Evolutionary conservation across 2,888 invertebrate species (phyloP).

Genomic region (Lasioglossum oenotherae): DNA sequence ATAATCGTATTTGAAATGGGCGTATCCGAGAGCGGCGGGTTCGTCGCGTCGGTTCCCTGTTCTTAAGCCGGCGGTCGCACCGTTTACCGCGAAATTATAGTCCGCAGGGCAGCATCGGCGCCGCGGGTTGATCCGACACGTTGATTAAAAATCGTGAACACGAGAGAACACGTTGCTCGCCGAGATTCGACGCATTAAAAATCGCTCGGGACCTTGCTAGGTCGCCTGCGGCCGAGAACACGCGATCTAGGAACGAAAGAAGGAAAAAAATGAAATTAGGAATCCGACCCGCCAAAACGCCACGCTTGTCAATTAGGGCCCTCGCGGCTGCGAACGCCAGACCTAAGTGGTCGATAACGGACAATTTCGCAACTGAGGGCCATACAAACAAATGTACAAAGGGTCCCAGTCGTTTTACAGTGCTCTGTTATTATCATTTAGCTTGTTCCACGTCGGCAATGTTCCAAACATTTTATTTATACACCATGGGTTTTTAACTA

Average conservation of each 20-base stretch:
- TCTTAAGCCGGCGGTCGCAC: slow-evolving; percentile 56
- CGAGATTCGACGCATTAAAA: slow-evolving; percentile 8
- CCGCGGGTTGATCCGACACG: slow-evolving; percentile 60
- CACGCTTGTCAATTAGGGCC: neutral
- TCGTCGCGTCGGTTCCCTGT: slow-evolving; percentile 56
- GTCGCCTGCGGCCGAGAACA: neutral
- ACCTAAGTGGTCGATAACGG: neutral
- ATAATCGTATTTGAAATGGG: slow-evolving; percentile 65
- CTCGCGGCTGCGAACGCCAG: neutral
- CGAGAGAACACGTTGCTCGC: slow-evolving; percentile 25
- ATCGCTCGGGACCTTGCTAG: neutral
- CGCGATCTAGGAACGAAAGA: neutral
- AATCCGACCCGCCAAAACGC: neutral
- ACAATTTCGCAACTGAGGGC: neutral
- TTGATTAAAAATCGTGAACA: slow-evolving; percentile 66
- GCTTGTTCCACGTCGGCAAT: too few relatives aligned
- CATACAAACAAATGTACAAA: neutral
- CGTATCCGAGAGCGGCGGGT: slow-evolving; percentile 49
- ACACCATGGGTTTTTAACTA: too few relatives aligned
- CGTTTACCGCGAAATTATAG: slow-evolving; percentile 73
- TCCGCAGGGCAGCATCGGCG: slow-evolving; percentile 51
- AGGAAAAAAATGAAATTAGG: neutral
- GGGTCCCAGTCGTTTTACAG: neutral
- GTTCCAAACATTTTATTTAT: neutral
- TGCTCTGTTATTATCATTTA: too few relatives aligned